These are phyloP conservation scores for Carassius auratus DNA, from an alignment of 2,113 vertebrate species.

Conservation along the genomic window DNA sequence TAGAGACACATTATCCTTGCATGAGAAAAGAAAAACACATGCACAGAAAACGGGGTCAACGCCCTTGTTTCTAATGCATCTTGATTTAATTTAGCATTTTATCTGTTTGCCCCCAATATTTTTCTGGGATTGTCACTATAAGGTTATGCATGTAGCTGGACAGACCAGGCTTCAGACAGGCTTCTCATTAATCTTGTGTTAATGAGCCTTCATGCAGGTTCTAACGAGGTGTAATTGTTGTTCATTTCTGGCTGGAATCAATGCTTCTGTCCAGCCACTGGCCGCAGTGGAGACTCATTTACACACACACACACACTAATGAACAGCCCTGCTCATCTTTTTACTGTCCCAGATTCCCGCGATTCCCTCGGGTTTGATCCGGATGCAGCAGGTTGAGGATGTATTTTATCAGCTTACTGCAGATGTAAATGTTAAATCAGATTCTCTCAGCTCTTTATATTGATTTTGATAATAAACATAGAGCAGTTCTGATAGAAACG, in stretches of 20 bases:
- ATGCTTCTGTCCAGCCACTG: slow-evolving; percentile 54
- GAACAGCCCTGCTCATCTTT: not conserved
- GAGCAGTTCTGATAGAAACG: too few species aligned
- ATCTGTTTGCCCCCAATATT: not conserved
- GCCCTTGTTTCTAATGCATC: not conserved
- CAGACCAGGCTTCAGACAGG: slow-evolving; percentile 60
- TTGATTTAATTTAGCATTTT: not conserved
- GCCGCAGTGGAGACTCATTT: slow-evolving; percentile 55
- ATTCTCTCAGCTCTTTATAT: too few species aligned
- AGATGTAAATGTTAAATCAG: too few species aligned
- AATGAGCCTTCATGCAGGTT: slow-evolving; percentile 73
- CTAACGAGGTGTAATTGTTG: slow-evolving; percentile 73
- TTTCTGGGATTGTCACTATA: slow-evolving; percentile 36
- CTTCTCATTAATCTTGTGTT: slow-evolving; percentile 71
- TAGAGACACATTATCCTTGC: not conserved
- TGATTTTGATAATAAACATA: too few species aligned
- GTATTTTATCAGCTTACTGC: not conserved
- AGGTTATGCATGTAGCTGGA: slow-evolving; percentile 61
- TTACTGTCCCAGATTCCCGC: not conserved
- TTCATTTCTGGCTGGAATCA: slow-evolving; percentile 54
- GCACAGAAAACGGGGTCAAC: not conserved
- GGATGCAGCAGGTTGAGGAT: not conserved
- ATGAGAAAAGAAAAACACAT: not conserved
- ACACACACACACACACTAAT: slow-evolving; percentile 16
- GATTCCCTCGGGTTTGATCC: not conserved